Conservation (phyloP, 2,113 vertebrate genomes). For the Crotalus tigris region DNA sequence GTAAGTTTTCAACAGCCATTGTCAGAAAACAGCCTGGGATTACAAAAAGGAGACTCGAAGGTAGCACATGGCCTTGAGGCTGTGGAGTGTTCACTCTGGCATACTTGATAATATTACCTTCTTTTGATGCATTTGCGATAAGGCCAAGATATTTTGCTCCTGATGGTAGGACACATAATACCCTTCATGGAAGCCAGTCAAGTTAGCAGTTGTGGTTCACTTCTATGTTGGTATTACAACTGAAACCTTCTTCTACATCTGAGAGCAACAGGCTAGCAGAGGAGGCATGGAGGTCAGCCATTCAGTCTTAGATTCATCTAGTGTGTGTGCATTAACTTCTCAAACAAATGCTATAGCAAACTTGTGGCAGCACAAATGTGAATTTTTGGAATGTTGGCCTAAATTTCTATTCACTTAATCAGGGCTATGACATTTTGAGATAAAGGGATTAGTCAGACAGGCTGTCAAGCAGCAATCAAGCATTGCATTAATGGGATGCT, state of each 20-base stretch:
- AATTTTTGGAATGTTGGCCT: neutral
- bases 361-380: neutral
- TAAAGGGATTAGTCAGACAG: neutral
- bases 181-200: neutral
- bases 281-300: neutral
- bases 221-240: neutral
- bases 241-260: neutral
- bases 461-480: neutral
- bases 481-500: neutral
- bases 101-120: neutral
- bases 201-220: neutral
- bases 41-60: neutral
- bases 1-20: neutral
- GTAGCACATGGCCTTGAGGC: neutral
- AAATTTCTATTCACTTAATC: neutral
- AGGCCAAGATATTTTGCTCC: neutral
- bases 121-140: neutral
- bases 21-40: neutral
- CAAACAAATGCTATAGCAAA: neutral
- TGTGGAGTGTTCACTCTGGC: neutral
- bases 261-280: neutral
- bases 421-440: neutral
- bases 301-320: neutral
- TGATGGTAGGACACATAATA: neutral
- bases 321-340: neutral